These are phyloP conservation scores for Ephestia elutella DNA, from an alignment of 1,140 invertebrate genomes.

Conservation along the genomic window DNA sequence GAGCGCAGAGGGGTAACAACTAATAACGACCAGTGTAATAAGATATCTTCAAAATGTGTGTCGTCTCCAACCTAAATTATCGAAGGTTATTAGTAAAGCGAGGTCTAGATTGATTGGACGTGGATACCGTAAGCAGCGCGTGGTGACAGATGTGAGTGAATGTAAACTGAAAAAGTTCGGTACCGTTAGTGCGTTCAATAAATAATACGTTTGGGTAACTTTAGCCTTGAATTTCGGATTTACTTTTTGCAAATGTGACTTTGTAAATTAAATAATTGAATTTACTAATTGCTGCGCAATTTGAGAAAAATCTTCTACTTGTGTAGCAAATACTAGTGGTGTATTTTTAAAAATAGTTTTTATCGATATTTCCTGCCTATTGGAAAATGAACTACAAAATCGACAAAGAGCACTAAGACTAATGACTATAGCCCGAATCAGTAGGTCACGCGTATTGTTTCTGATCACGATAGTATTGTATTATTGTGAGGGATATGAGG, in stretches of 20 bases:
- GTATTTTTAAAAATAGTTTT: background rate
- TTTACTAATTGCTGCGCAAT: too few relatives aligned
- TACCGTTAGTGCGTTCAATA: conserved; percentile 32
- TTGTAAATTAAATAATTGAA: too few relatives aligned
- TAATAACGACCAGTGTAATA: conserved; percentile 33
- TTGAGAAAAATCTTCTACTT: too few relatives aligned
- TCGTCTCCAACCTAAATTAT: conserved; percentile 17
- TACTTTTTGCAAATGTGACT: too few relatives aligned
- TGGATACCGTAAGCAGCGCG: conserved; percentile 32
- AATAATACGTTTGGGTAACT: background rate
- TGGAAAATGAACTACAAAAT: background rate
- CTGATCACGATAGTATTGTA: background rate
- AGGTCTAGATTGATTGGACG: conserved; percentile 32
- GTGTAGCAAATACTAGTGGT: too few relatives aligned
- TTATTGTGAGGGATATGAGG: background rate
- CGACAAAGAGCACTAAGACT: background rate
- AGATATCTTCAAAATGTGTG: conserved; percentile 26
- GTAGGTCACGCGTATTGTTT: conserved; percentile 1
- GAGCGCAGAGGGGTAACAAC: conserved; percentile 14
- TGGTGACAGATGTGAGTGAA: conserved; percentile 66
- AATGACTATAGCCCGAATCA: background rate
- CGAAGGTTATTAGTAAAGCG: conserved; percentile 15
- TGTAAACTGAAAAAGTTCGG: conserved; percentile 58
- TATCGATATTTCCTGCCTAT: background rate
- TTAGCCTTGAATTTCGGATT: background rate